Conservation (phyloP, 2,888 invertebrate genomes). For the Melanostoma scalare region DNA sequence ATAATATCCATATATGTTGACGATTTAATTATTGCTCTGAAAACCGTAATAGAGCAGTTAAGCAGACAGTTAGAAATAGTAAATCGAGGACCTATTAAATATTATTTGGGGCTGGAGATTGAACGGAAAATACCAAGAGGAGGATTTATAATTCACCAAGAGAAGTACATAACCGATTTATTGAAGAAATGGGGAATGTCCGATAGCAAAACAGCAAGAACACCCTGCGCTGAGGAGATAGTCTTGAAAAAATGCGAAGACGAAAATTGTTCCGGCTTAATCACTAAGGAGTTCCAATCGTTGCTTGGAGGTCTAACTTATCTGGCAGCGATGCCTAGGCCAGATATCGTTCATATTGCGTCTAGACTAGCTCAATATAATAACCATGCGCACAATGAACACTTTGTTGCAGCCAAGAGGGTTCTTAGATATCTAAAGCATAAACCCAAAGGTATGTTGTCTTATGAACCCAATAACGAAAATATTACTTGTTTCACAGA, state of each 20-base stretch:
- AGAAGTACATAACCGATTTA: conserved; percentile 37
- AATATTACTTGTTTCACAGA: too few species aligned
- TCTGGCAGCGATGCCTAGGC: not conserved
- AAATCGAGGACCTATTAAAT: conserved; percentile 50
- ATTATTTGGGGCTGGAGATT: conserved; percentile 58
- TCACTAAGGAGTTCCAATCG: conserved; percentile 38
- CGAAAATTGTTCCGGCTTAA: not conserved
- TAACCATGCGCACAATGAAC: conserved; percentile 5
- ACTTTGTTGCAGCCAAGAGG: conserved; percentile 14
- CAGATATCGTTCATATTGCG: not conserved
- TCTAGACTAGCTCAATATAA: conserved; percentile 9
- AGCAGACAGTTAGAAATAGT: conserved; percentile 27
- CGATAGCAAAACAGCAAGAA: conserved; percentile 34
- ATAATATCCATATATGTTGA: conserved; percentile 46
- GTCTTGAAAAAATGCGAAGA: conserved; percentile 40
- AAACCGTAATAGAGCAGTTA: conserved; percentile 32
- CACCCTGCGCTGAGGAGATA: conserved; percentile 57
- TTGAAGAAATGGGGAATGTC: conserved; percentile 45
- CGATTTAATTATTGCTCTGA: conserved; percentile 47
- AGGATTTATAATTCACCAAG: conserved; percentile 48
- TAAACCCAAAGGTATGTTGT: conserved; percentile 27
- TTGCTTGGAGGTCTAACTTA: conserved; percentile 38
- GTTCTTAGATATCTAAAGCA: conserved; percentile 26
- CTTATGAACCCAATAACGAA: not conserved
- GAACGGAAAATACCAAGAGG: conserved; percentile 39